Evolutionary conservation across 1,140 invertebrate species (phyloP).

Genomic region (Ruditapes philippinarum): DNA sequence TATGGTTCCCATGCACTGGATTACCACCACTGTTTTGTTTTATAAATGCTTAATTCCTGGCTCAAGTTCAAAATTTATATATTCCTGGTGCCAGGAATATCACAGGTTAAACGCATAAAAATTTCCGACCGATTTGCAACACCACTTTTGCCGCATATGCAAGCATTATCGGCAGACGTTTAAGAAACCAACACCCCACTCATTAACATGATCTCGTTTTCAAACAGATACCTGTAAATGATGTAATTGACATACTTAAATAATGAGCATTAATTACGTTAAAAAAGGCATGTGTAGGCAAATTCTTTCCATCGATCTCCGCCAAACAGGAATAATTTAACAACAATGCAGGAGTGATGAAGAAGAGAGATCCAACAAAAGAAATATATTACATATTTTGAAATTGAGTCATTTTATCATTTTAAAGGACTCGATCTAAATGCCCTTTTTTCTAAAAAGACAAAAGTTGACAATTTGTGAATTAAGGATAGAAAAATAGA

Average conservation of each 20-base stretch:
- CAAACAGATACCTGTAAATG: background rate
- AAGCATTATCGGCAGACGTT: background rate
- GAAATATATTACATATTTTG: too few species aligned
- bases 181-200: background rate
- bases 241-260: background rate
- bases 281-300: too few species aligned
- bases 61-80: slow-evolving; percentile 20
- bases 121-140: background rate
- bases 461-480: too few species aligned
- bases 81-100: slow-evolving; percentile 3
- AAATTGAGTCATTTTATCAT: too few species aligned
- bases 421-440: too few species aligned
- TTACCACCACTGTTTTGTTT: slow-evolving; percentile 25
- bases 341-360: too few species aligned
- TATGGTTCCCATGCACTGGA: slow-evolving; percentile 9
- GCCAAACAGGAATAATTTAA: too few species aligned
- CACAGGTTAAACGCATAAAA: background rate
- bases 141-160: background rate
- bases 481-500: too few species aligned
- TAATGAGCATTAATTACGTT: background rate
- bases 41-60: slow-evolving; percentile 22
- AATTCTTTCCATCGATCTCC: too few species aligned
- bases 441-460: too few species aligned
- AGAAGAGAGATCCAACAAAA: too few species aligned
- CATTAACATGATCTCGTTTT: background rate